Base-by-base conservation (phyloP, 2,113 vertebrate genomes). In the Nycticebus coucang region DNA sequence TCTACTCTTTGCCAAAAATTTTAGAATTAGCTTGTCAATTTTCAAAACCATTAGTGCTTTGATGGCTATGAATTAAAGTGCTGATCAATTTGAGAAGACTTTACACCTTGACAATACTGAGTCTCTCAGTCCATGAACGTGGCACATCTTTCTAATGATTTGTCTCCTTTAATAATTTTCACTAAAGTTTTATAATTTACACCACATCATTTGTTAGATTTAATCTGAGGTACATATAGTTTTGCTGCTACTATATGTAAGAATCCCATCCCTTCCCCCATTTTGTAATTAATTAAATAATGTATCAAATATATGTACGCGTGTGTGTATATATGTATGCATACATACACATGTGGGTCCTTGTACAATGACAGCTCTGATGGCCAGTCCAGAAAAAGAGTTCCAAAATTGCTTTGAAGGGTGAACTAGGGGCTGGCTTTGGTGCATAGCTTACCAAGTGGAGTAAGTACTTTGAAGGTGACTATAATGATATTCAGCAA, bases 221-320 rank as follows among this genome's bases (percentile, higher is more conserved):
- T 81, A 30, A n/a, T 64, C 64, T 89, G 17, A 92, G 24, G 30
- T 57, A 7, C 35, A 55, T 75, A 50, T 26, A 84, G 83, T 79
- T 89, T 83, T 84, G 14, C 87, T 82, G 78, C 2, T 78, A 83
- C 64, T 84, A 55, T 77, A 71, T 0, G 22, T 74, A 55, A 4
- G 22, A 87, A 69, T 91, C n/a, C 13, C 41, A 12, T 45, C 41
- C 33, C 69, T 62, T 89, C 77, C 21, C 21, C 45, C 37, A 62
- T 57, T 88, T 95, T 68, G 41, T 37, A 90, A 78, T 59, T 87
- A 71, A 87, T 64, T 66, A 79, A 93, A 90, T 57, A 86, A 62
- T 77, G 21, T 84, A n/a, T 41, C 41, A 59, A 24, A 59, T 57
- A 45, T 64, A 64, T 26, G 26, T 64, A 64, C 10, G 28, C 62